Evolutionary conservation across 2,888 invertebrate genomes (phyloP).

Genomic region (Diarsia brunnea): DNA sequence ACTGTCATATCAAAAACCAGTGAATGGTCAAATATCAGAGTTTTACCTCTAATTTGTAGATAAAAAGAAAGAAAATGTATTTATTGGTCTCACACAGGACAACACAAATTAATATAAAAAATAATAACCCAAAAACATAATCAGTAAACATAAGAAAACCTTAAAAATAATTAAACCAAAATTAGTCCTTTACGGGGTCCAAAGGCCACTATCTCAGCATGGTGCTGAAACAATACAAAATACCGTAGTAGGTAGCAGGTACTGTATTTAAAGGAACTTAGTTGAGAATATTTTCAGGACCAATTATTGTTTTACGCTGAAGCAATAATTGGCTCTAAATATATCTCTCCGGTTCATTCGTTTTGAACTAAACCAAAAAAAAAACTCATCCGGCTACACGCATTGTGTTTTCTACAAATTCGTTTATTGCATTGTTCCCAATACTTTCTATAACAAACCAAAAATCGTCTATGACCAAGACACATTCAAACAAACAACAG

Average conservation of each 20-base stretch:
- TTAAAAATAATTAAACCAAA: too few species aligned
- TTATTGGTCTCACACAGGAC: too few species aligned
- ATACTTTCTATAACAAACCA: not conserved
- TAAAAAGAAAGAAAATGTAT: too few species aligned
- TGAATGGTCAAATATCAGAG: not conserved
- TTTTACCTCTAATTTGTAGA: not conserved
- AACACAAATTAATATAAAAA: too few species aligned
- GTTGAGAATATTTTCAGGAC: not conserved
- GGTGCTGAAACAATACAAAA: too few species aligned
- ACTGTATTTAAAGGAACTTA: not conserved
- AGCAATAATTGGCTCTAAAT: not conserved
- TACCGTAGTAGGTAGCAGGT: not conserved
- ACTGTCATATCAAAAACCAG: not conserved
- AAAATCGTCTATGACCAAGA: not conserved
- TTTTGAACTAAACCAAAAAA: not conserved
- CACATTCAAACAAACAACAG: constrained; percentile 34
- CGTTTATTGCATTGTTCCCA: too few species aligned
- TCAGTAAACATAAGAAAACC: too few species aligned
- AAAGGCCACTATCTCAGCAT: too few species aligned
- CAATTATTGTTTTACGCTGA: not conserved
- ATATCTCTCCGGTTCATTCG: not conserved
- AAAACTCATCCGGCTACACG: not conserved
- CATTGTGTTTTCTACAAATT: not conserved
- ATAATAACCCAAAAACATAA: too few species aligned
- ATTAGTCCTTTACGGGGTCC: too few species aligned